Evolutionary conservation across 1,140 invertebrate species (phyloP).

Genomic region (Chlorops oryzae): DNA sequence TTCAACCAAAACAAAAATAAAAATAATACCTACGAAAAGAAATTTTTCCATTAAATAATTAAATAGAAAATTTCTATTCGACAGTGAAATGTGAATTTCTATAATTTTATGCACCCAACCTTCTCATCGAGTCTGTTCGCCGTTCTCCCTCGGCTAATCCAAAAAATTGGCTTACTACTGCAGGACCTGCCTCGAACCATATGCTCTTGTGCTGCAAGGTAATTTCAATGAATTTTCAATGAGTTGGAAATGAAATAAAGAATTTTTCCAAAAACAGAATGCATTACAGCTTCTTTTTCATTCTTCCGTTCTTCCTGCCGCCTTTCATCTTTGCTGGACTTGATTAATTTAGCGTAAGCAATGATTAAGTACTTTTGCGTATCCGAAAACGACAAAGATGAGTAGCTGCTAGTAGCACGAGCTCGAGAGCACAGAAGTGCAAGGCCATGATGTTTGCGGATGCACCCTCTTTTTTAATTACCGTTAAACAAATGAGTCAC

Average conservation of each 20-base stretch:
- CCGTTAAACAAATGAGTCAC: slow-evolving; percentile 10
- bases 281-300: slow-evolving; percentile 5
- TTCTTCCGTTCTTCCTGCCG: neutral
- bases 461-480: slow-evolving; percentile 14
- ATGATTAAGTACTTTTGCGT: slow-evolving; percentile 45
- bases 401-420: neutral
- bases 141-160: neutral
- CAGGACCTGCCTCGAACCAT: slow-evolving; percentile 6
- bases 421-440: no score
- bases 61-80: slow-evolving; percentile 3
- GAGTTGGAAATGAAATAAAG: slow-evolving; percentile 6
- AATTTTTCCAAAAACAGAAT: neutral
- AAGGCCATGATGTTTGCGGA: slow-evolving; percentile 2
- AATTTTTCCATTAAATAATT: slow-evolving; percentile 9
- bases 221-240: slow-evolving; percentile 11
- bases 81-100: neutral
- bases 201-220: neutral
- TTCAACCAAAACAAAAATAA: slow-evolving; percentile 1
- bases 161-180: neutral
- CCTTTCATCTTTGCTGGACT: slow-evolving; percentile 10
- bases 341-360: slow-evolving; percentile 46
- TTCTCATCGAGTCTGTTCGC: neutral
- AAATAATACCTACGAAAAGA: no score
- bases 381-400: slow-evolving; percentile 19
- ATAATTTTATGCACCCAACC: slow-evolving; percentile 11